Evolutionary conservation across 2,888 invertebrate species (phyloP).

Genomic region (Seladonia tumulorum): DNA sequence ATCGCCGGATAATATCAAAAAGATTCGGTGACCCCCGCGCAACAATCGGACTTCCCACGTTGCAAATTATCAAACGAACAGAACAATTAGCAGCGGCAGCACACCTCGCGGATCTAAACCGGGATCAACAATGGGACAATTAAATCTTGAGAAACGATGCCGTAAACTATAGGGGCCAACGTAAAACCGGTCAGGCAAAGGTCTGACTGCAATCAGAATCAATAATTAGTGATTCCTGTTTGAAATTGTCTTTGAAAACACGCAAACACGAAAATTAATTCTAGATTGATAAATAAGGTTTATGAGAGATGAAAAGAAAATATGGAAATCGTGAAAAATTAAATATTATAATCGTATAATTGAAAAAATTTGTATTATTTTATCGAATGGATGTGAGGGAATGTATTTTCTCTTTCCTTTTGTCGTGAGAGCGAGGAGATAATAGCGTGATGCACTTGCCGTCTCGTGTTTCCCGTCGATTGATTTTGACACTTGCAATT

Average conservation of each 20-base stretch:
- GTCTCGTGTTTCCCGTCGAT: neutral
- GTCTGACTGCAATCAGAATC: constrained; percentile 15
- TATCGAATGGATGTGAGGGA: neutral
- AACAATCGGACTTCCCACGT: constrained; percentile 43
- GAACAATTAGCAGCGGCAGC: constrained; percentile 31
- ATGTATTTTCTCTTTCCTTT: neutral
- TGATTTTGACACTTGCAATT: neutral
- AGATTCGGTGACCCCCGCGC: constrained; percentile 17
- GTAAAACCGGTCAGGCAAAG: constrained; percentile 21
- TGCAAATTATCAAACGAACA: constrained; percentile 40
- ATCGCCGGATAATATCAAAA: constrained; percentile 9
- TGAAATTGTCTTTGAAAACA: neutral
- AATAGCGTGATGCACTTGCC: neutral
- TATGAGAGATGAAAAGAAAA: too few species aligned
- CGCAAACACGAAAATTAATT: neutral
- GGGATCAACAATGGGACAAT: constrained; percentile 51
- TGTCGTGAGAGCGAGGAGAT: neutral
- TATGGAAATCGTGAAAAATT: too few species aligned
- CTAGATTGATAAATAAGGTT: too few species aligned
- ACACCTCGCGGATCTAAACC: constrained; percentile 20
- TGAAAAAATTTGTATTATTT: too few species aligned
- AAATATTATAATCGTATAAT: too few species aligned
- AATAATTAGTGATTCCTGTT: constrained; percentile 13
- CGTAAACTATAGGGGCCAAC: constrained; percentile 27
- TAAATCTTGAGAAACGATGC: constrained; percentile 56